Conservation (phyloP, 2,113 vertebrate species). For the Solea solea region DNA sequence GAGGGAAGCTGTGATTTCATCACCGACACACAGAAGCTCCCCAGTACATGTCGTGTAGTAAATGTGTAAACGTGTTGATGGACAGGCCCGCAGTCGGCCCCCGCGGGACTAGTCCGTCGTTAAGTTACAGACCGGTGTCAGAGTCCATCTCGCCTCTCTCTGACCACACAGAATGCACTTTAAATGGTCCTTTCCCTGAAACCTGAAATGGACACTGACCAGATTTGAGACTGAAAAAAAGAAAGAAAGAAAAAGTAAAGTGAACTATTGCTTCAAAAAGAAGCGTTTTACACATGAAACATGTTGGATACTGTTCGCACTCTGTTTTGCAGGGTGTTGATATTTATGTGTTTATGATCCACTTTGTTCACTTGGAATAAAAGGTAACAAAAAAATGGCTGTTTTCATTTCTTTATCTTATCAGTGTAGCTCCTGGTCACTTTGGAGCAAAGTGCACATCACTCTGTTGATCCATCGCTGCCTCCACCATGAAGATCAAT, state of each 20-base stretch:
- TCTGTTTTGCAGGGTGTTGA: constrained; percentile 45
- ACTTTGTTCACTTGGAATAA: constrained; percentile 70
- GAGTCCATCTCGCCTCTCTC: constrained; percentile 21
- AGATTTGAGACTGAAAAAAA: constrained; percentile 45
- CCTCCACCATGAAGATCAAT: no score
- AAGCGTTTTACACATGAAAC: constrained; percentile 47
- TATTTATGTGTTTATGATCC: constrained; percentile 61
- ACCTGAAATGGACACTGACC: constrained; percentile 28
- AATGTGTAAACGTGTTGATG: constrained; percentile 24
- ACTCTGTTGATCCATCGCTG: no score
- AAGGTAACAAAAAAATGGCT: constrained; percentile 51
- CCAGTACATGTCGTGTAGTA: constrained; percentile 10
- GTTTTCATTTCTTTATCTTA: constrained; percentile 6
- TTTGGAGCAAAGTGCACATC: background rate
- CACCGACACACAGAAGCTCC: background rate
- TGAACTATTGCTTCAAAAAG: constrained; percentile 56
- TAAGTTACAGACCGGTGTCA: constrained; percentile 22
- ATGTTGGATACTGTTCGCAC: constrained; percentile 46
- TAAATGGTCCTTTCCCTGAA: constrained; percentile 58
- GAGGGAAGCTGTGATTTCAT: background rate
- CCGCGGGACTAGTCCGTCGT: constrained; percentile 25
- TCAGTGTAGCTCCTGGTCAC: background rate
- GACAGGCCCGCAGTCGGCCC: constrained; percentile 20
- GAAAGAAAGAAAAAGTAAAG: constrained; percentile 17
- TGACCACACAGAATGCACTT: constrained; percentile 68